Conservation (phyloP, 2,888 invertebrate species). For the Dynastes maya region DNA sequence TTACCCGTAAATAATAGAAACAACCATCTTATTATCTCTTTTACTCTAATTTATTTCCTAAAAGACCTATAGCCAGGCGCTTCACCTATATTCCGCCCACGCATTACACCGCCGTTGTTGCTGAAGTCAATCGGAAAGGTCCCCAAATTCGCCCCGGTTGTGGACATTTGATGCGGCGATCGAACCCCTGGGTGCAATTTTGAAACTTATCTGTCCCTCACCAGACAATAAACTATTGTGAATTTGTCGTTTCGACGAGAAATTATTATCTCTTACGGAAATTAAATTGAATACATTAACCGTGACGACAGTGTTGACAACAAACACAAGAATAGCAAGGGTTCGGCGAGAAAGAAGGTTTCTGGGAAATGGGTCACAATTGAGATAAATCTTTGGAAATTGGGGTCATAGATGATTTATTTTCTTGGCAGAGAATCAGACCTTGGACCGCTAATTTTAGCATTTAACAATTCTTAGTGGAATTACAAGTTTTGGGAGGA, state of each 20-base stretch:
- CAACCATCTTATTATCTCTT: constrained; percentile 10
- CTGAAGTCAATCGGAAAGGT: constrained; percentile 8
- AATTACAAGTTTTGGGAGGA: too few species aligned
- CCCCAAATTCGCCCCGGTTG: constrained; percentile 29
- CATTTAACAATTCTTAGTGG: too few species aligned
- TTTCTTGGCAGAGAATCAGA: too few species aligned
- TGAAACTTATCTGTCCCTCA: constrained; percentile 50
- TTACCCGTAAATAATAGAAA: not conserved
- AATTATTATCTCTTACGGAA: constrained; percentile 44
- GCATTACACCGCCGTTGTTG: not conserved
- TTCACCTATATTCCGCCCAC: constrained; percentile 23
- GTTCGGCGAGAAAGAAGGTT: too few species aligned
- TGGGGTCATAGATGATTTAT: too few species aligned
- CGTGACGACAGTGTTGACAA: not conserved
- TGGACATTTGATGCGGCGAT: constrained; percentile 63
- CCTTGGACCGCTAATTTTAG: too few species aligned
- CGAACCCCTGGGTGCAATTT: constrained; percentile 62
- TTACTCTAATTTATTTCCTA: constrained; percentile 34
- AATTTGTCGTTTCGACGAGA: constrained; percentile 33
- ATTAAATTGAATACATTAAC: constrained; percentile 46
- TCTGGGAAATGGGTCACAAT: too few species aligned
- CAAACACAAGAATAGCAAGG: too few species aligned
- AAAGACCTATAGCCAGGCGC: constrained; percentile 17
- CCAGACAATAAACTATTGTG: constrained; percentile 43
- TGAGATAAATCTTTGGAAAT: too few species aligned